Evolutionary conservation across 1,140 invertebrate species (phyloP).

Genomic region (Carposina sasakii): DNA sequence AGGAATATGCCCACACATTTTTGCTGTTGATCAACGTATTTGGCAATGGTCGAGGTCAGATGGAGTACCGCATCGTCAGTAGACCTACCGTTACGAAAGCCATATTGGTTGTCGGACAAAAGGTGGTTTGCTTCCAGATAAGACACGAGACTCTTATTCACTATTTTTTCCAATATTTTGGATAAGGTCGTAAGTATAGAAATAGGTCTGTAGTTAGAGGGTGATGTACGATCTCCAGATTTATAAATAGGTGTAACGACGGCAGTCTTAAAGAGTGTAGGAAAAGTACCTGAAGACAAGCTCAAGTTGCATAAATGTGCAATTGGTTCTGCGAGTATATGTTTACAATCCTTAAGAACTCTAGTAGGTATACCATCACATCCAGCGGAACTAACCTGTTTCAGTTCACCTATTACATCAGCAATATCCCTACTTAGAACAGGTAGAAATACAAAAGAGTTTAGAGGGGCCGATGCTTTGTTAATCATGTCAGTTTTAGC

Average conservation of each 20-base stretch:
- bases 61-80: neutral
- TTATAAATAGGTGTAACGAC: neutral
- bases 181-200: neutral
- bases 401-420: neutral
- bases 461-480: too few relatives aligned
- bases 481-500: too few relatives aligned
- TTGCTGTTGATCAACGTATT: neutral
- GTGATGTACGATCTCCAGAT: neutral
- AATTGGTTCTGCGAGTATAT: neutral
- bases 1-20: neutral
- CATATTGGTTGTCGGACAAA: neutral
- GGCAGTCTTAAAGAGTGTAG: neutral
- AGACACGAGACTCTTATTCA: neutral
- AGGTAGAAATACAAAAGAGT: neutral
- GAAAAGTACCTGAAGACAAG: neutral
- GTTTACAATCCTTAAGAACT: neutral
- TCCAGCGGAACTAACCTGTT: neutral
- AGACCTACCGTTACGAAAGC: neutral
- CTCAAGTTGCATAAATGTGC: neutral
- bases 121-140: neutral
- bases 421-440: neutral
- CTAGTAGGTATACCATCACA: neutral
- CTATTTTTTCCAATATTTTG: neutral
- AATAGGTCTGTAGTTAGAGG: neutral
- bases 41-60: neutral